Evolutionary conservation across 2,888 invertebrate species (phyloP).

Genomic region (Nasonovia ribisnigri): DNA sequence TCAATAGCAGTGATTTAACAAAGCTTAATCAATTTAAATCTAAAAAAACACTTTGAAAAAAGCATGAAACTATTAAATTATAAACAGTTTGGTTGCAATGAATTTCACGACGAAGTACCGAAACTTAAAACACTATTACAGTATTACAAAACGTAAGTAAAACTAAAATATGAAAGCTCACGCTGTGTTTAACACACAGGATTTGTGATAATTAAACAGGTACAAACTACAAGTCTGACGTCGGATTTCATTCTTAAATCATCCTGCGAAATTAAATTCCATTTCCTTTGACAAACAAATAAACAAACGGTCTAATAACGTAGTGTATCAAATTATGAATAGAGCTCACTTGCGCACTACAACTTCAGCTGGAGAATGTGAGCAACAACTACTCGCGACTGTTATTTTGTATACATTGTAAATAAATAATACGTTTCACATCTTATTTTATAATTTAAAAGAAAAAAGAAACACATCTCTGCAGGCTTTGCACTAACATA

Average conservation of each 20-base stretch:
- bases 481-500: background rate
- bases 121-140: background rate
- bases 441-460: slow-evolving; percentile 1
- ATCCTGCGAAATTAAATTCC: background rate
- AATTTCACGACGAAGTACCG: background rate
- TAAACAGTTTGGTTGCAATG: background rate
- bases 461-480: background rate
- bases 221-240: background rate
- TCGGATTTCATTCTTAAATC: background rate
- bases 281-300: background rate
- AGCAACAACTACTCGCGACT: background rate
- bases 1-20: background rate
- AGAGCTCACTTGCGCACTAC: background rate
- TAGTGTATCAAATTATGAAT: background rate
- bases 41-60: background rate
- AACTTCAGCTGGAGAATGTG: background rate
- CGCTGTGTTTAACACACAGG: background rate
- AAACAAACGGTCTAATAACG: background rate
- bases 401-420: background rate
- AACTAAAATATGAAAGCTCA: background rate
- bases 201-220: background rate
- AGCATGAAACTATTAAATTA: background rate
- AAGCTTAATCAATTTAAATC: no score
- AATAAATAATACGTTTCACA: background rate
- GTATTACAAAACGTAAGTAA: background rate